Evolutionary conservation across 1,140 invertebrate genomes (phyloP), one percentile per base, ranked within the genome.

Genomic region (Neuroterus valhalla): DNA sequence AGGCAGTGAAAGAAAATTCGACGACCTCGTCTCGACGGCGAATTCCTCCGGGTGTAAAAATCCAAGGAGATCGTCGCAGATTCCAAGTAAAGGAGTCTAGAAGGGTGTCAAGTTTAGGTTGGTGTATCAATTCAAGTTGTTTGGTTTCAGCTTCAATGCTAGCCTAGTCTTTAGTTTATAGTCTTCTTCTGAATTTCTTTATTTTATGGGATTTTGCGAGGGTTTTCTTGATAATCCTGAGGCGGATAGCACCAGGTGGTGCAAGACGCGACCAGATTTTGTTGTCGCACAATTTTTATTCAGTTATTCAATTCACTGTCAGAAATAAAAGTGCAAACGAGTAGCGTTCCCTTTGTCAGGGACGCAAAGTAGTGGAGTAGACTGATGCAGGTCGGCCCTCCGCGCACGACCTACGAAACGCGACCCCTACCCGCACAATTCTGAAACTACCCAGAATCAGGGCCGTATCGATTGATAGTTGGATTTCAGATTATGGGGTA

Each of bases 381-480:
- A 85, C 82, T 85, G 83, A 85, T 78, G 82, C 81, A 81, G 81
- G 76, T 76, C 82, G 80, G 78, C 75, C 77, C 79, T 80, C 68
- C 71, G 73, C 68, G 73, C 48, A 68, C 76, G 78, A 82, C 84
- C 80, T 78, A 85, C 82, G 80, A 84, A 82, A 76, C 74, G 50
- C 82, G 80, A 81, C 72, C 84, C 78, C 84, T 80, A 74, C 38
- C 72, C 68, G 76, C 52, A 55, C 21, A 55, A 44, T 44, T 48
- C 17, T 52, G 72, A 48, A 73, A 79, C 78, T 75, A 78, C 75
- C 31, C 21, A 73, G 23, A 43, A 8, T 19, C 82, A 83, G 80
- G 75, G 42, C 66, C 73, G 81, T 78, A 68, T 12, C 46, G 43
- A 38, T 38, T 38, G 31, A 38, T 38, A 5, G 15, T 62, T 31